Percentiles rank a stretch among this genome's conserved stretches.
Evolutionary conservation across 2,797 vertebrate species (phyloP).

Genomic region (Enteromius afrohamiltoni): DNA sequence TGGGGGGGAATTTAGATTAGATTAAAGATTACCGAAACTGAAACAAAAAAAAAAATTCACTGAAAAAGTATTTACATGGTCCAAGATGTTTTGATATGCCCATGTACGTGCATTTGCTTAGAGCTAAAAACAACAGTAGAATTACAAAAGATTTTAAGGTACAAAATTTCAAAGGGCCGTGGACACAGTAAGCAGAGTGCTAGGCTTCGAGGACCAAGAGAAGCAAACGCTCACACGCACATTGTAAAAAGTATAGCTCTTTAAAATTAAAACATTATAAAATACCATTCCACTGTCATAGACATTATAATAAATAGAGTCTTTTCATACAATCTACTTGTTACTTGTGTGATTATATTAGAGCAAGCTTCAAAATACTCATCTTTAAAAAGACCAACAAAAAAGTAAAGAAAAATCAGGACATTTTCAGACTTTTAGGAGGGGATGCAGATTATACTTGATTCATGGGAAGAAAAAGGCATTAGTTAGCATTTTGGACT

Average conservation of each 20-base stretch:
- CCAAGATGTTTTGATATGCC: constrained; percentile 88
- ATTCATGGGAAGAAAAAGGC: not conserved
- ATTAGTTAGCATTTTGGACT: constrained; percentile 33
- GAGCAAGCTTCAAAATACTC: constrained; percentile 75
- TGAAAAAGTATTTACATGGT: constrained; percentile 91
- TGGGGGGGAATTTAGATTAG: no score
- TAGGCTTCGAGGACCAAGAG: constrained; percentile 69
- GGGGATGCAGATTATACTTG: constrained; percentile 45
- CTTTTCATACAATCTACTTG: constrained; percentile 69
- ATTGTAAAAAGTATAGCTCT: constrained; percentile 89
- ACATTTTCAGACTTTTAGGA: constrained; percentile 51
- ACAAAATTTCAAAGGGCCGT: constrained; percentile 91
- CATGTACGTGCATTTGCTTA: constrained; percentile 68
- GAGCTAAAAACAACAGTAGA: constrained; percentile 90
- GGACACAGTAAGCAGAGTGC: constrained; percentile 80
- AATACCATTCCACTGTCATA: constrained; percentile 82
- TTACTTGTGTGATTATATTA: constrained; percentile 61
- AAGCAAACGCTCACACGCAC: constrained; percentile 80
- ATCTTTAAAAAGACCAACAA: constrained; percentile 65
- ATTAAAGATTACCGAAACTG: constrained; percentile 83
- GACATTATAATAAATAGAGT: constrained; percentile 74
- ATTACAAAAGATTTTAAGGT: constrained; percentile 93
- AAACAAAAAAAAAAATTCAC: constrained; percentile 74
- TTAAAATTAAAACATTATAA: constrained; percentile 83
- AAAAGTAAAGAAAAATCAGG: not conserved